Conservation (phyloP, 1,140 invertebrate species). For the Drosophila tristis region DNA sequence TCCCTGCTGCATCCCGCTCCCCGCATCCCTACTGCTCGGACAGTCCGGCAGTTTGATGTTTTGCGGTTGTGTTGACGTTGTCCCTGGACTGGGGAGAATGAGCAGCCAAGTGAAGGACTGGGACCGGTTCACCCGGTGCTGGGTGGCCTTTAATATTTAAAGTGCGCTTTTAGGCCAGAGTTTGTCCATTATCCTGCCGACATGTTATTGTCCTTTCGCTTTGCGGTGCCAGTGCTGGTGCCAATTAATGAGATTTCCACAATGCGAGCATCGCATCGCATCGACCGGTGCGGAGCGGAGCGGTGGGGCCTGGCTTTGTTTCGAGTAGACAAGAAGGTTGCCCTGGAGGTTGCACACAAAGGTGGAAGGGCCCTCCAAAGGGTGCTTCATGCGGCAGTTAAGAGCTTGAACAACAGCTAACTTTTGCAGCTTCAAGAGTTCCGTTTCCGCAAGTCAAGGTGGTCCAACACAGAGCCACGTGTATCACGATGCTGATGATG, state of each 20-base stretch:
- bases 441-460: not conserved
- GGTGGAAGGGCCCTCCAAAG: not conserved
- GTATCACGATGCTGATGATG: too few species aligned
- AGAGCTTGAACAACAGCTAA: not conserved
- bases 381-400: not conserved
- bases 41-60: slow-evolving; percentile 60
- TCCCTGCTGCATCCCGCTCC: not conserved
- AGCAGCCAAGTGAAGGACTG: slow-evolving; percentile 1
- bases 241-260: slow-evolving; percentile 55
- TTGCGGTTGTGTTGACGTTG: slow-evolving; percentile 64
- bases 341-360: not conserved
- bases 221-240: slow-evolving; percentile 23
- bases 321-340: not conserved
- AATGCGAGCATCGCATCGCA: slow-evolving; percentile 8
- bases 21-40: not conserved
- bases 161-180: slow-evolving; percentile 48
- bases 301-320: not conserved
- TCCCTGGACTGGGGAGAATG: slow-evolving; percentile 22
- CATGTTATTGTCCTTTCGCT: slow-evolving; percentile 27
- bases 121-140: not conserved
- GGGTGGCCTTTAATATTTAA: slow-evolving; percentile 54
- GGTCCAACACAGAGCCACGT: too few species aligned
- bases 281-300: too few species aligned
- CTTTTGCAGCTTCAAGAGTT: not conserved
- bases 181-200: slow-evolving; percentile 32